Conservation (phyloP, 2,113 vertebrate species). For the Gymnocephalus cernua region DNA sequence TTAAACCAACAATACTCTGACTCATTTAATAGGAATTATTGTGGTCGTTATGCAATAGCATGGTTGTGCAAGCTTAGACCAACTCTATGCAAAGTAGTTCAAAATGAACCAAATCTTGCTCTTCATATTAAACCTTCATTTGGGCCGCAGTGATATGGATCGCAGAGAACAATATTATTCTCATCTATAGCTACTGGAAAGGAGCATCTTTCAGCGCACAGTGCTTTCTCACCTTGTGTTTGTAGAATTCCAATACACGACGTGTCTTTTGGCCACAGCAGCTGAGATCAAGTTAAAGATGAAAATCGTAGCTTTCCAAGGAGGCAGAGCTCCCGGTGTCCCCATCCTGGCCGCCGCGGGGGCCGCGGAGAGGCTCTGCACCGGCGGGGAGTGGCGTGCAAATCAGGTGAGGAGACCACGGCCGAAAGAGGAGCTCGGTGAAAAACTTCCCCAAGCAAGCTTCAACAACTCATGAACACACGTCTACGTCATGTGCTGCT, state of each 20-base stretch:
- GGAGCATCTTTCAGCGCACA: neutral
- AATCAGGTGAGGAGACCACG: slow-evolving; percentile 54
- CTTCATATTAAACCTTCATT: neutral
- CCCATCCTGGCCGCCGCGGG: slow-evolving; percentile 70
- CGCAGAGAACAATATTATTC: too few relatives aligned
- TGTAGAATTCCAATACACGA: slow-evolving; percentile 85
- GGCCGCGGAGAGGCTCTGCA: slow-evolving; percentile 22
- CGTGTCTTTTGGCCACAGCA: slow-evolving; percentile 78
- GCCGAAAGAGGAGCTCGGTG: neutral
- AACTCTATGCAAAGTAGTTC: slow-evolving; percentile 9
- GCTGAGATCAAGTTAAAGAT: slow-evolving; percentile 74
- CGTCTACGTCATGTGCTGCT: slow-evolving; percentile 31
- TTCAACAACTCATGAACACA: slow-evolving; percentile 31
- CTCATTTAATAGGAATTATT: slow-evolving; percentile 56
- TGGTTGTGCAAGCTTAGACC: slow-evolving; percentile 51
- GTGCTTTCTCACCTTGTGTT: slow-evolving; percentile 80
- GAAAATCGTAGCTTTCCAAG: slow-evolving; percentile 71
- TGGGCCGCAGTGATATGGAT: neutral
- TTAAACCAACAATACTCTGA: slow-evolving; percentile 48
- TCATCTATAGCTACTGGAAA: neutral
- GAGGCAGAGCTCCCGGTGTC: slow-evolving; percentile 63
- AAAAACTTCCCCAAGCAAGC: slow-evolving; percentile 4
- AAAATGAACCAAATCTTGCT: neutral
- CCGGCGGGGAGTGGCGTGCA: slow-evolving; percentile 28
- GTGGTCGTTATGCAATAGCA: slow-evolving; percentile 51